Percentiles rank a stretch among this genome's conserved stretches.
phyloP scores from a whole-genome alignment of 2,888 invertebrate genomes.

The Glyphotaelius pellucidus region DNA sequence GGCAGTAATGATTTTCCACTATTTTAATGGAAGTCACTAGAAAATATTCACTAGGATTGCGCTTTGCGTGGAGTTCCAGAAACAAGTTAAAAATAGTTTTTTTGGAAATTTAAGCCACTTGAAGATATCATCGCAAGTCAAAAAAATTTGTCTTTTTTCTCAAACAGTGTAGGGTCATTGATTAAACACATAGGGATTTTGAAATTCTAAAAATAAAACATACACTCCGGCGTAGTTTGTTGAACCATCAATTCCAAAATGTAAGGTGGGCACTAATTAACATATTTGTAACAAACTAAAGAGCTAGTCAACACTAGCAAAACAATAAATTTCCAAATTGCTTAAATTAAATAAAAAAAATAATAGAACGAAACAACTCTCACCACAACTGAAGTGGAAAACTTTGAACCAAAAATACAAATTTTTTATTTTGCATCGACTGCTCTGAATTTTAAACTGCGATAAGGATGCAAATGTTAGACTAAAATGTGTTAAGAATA shows the following conservation, averaged over 20 bases:
- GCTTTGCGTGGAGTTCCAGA: too few relatives aligned
- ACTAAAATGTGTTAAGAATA: neutral
- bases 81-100: too few relatives aligned
- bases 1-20: too few relatives aligned
- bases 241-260: neutral
- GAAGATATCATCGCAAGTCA: too few relatives aligned
- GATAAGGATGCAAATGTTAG: neutral
- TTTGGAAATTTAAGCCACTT: too few relatives aligned
- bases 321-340: neutral
- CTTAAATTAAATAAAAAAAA: neutral
- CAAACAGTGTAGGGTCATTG: too few relatives aligned
- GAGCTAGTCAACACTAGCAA: neutral
- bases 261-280: neutral
- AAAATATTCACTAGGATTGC: too few relatives aligned
- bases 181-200: too few relatives aligned
- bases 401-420: neutral
- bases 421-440: neutral
- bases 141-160: too few relatives aligned
- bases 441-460: neutral
- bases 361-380: neutral
- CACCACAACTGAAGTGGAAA: neutral
- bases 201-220: too few relatives aligned
- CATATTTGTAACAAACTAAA: neutral
- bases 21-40: too few relatives aligned
- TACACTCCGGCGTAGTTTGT: too few relatives aligned